Evolutionary conservation across 1,140 invertebrate genomes (phyloP), one percentile per base, ranked within the genome.

Genomic region (Apis florea): DNA sequence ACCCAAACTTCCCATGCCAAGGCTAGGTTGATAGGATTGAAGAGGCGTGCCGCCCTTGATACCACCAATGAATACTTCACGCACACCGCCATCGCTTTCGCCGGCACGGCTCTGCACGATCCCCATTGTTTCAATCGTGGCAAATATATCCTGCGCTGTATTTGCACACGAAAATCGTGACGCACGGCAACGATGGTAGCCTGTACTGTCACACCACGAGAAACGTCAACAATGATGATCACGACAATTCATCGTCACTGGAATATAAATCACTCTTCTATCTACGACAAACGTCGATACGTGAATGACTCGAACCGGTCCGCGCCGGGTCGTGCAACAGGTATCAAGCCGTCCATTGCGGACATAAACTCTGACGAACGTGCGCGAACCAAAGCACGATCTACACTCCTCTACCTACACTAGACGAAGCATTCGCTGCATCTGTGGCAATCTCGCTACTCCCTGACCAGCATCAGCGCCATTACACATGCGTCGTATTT

Each of bases 21-120:
- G 81, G 75, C 84, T 88, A 40, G 90, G 68, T 58, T 92, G 92
- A 89, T 85, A 90, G 71, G 88, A 85, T 78, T 89, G 85, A 78
- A 90, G 88, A 83, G 90, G 87, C 72, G 90, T 85, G 61, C 86
- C 85, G 87, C 89, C 88, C 86, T 89, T 89, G 77, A 90, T 82
- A 85, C 90, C 76, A 47, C 86, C 89, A 79, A 88, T 89, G 82
- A 91, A 89, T 51, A 89, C 80, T 56, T 91, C 90, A 31, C 89
- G 90, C 56, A 87, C 88, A 78, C 87, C 85, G 83, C 82, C 90
- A 78, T 91, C 90, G 81, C 79, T 83, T 83, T 90, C 90, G 77
- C 83, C 83, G 51, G 71, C 87, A 24, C 92, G 92, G 76, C 92
- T 93, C 40, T 93, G 90, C 67, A 92, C 90, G 76, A 93, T 90